phyloP scores from a whole-genome alignment of 2,113 vertebrate genomes.

The Mola mola region DNA sequence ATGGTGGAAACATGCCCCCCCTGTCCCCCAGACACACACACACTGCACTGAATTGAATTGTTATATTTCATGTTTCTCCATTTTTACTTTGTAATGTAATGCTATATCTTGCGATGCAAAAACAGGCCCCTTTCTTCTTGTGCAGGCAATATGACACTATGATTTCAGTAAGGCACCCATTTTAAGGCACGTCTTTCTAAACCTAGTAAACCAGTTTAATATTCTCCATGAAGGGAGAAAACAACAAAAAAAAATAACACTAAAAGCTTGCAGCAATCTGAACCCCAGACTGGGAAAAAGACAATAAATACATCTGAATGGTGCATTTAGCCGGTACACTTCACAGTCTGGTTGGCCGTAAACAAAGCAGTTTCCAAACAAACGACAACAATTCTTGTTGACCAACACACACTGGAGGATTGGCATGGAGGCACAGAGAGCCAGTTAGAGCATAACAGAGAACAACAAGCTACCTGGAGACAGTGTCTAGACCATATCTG shows the following conservation, averaged over 20 bases:
- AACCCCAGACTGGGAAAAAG: conserved; percentile 8
- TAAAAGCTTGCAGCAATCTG: conserved; percentile 1
- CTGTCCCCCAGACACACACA: too few relatives aligned
- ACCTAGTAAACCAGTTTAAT: conserved; percentile 1
- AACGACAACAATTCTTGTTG: conserved; percentile 8
- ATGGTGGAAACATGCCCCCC: too few relatives aligned
- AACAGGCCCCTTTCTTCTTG: conserved; percentile 43
- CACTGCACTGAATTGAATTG: conserved; percentile 1
- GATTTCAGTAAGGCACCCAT: conserved; percentile 13
- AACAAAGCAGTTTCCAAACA: conserved; percentile 41
- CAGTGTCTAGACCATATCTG: conserved; percentile 26
- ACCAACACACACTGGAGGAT: conserved; percentile 20
- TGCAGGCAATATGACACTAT: conserved; percentile 16
- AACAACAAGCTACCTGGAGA: conserved; percentile 18
- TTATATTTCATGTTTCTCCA: conserved; percentile 26
- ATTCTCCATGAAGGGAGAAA: conserved; percentile 6
- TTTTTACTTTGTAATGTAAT: conserved; percentile 20
- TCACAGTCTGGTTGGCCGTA: conserved; percentile 57
- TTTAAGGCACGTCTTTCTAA: conserved; percentile 22
- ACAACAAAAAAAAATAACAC: not conserved
- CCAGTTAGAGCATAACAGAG: too few relatives aligned
- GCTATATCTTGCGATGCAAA: conserved; percentile 13
- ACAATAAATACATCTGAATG: conserved; percentile 25
- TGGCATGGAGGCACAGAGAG: too few relatives aligned
- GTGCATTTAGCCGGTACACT: conserved; percentile 38